Evolutionary conservation across 2,797 vertebrate genomes (phyloP).

Genomic region (Helicolenus hilgendorfi): DNA sequence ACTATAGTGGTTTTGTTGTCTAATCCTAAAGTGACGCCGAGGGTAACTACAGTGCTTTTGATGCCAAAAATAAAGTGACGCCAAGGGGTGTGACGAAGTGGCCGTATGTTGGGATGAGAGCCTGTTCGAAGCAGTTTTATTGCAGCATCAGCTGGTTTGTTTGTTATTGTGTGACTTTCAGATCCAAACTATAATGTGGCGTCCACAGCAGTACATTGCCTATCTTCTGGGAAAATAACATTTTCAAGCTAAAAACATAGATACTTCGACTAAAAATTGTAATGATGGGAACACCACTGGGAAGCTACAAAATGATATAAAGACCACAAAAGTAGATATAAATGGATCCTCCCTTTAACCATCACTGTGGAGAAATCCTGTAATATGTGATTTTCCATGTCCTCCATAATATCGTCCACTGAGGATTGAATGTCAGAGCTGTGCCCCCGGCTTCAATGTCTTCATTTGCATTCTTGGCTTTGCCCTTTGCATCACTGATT

Average conservation of each 20-base stretch:
- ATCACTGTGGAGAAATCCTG: slow-evolving; percentile 12
- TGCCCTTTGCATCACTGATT: slow-evolving; percentile 48
- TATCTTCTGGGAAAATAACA: no score
- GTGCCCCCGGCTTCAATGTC: slow-evolving; percentile 55
- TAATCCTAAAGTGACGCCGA: no score
- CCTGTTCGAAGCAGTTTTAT: no score
- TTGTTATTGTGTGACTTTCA: background rate
- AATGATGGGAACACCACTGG: background rate
- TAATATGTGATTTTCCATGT: slow-evolving; percentile 36
- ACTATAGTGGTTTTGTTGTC: no score
- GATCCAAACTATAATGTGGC: background rate
- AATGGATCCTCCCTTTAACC: background rate
- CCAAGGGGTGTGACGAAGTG: no score
- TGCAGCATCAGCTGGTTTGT: no score
- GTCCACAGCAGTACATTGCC: background rate
- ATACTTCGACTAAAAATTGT: background rate
- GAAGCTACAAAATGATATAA: background rate
- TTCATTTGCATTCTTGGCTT: slow-evolving; percentile 78
- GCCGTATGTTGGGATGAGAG: no score
- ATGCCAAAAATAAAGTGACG: no score
- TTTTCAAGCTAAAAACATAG: background rate
- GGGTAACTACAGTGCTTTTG: no score
- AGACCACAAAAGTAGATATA: background rate
- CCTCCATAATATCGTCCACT: slow-evolving; percentile 55
- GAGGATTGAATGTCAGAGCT: slow-evolving; percentile 81